Conservation (phyloP, 1,140 invertebrate genomes). For the Eupeodes corollae region DNA sequence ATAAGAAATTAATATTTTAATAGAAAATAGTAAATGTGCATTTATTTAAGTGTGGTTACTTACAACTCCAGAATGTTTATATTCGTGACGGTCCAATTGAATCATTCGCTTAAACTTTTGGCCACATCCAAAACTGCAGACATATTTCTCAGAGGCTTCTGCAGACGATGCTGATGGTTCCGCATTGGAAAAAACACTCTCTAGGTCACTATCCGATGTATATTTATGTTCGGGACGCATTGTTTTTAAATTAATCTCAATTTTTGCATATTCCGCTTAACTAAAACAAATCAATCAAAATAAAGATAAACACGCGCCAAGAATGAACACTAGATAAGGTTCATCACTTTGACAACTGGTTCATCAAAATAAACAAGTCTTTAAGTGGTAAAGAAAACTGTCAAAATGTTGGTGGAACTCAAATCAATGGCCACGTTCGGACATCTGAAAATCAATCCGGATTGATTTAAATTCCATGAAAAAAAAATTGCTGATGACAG, state of each 20-base stretch:
- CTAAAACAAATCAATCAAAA: too few species aligned
- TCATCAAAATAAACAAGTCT: too few species aligned
- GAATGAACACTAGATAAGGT: too few species aligned
- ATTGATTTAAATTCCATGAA: too few species aligned
- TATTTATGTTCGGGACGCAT: conserved; percentile 18
- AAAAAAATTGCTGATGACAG: too few species aligned
- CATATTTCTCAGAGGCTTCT: conserved; percentile 16
- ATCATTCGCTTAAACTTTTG: conserved; percentile 25
- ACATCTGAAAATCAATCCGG: too few species aligned
- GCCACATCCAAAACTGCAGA: conserved; percentile 19
- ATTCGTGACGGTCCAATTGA: conserved; percentile 33
- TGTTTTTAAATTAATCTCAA: conserved; percentile 1
- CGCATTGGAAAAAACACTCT: conserved; percentile 13
- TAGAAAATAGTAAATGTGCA: neutral
- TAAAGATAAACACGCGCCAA: too few species aligned
- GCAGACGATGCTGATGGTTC: conserved; percentile 14
- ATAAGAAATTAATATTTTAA: neutral
- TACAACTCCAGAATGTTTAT: conserved; percentile 29
- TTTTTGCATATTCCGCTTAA: too few species aligned
- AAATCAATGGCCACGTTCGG: too few species aligned
- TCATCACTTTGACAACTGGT: too few species aligned
- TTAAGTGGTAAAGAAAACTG: too few species aligned
- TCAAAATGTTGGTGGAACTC: too few species aligned
- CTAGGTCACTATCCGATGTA: conserved; percentile 30
- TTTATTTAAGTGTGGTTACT: conserved; percentile 4